Percentiles rank a stretch among this genome's conserved stretches.
phyloP scores from a whole-genome alignment of 2,888 invertebrate species.

The Geotrupes spiniger region DNA sequence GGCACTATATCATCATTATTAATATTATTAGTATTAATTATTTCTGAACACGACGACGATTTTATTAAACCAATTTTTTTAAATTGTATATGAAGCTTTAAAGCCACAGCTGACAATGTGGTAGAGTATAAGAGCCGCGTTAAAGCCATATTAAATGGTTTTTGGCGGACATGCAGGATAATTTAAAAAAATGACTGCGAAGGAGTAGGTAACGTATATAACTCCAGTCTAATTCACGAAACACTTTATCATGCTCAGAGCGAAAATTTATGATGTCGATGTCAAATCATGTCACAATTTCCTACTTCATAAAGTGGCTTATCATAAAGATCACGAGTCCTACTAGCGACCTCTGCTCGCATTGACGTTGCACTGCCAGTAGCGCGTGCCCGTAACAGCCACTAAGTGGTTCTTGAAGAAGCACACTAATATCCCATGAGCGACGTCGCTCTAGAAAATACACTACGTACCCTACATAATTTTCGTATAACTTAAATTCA shows the following conservation, averaged over 20 bases:
- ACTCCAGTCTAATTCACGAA: background rate
- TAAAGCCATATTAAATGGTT: too few relatives aligned
- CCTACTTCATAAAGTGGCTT: slow-evolving; percentile 29
- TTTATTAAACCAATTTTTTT: too few relatives aligned
- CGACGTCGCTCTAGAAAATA: too few relatives aligned
- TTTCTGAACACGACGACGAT: too few relatives aligned
- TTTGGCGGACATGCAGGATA: too few relatives aligned
- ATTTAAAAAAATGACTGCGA: too few relatives aligned
- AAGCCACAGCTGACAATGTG: too few relatives aligned
- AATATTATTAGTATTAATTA: too few relatives aligned
- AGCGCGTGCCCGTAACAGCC: slow-evolving; percentile 21
- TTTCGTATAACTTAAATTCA: slow-evolving; percentile 1
- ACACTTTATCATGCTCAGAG: background rate
- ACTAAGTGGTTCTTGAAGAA: slow-evolving; percentile 7
- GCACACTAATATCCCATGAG: background rate
- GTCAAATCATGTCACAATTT: slow-evolving; percentile 38
- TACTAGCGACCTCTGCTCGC: slow-evolving; percentile 16
- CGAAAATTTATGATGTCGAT: slow-evolving; percentile 25
- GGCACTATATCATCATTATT: too few relatives aligned
- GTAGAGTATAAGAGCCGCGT: too few relatives aligned
- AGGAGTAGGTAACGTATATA: background rate
- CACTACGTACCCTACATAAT: too few relatives aligned
- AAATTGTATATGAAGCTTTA: too few relatives aligned
- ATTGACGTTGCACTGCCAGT: slow-evolving; percentile 20
- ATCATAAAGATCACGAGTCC: slow-evolving; percentile 28